Conservation (phyloP, 2,797 vertebrate genomes). For the Parambassis ranga region DNA sequence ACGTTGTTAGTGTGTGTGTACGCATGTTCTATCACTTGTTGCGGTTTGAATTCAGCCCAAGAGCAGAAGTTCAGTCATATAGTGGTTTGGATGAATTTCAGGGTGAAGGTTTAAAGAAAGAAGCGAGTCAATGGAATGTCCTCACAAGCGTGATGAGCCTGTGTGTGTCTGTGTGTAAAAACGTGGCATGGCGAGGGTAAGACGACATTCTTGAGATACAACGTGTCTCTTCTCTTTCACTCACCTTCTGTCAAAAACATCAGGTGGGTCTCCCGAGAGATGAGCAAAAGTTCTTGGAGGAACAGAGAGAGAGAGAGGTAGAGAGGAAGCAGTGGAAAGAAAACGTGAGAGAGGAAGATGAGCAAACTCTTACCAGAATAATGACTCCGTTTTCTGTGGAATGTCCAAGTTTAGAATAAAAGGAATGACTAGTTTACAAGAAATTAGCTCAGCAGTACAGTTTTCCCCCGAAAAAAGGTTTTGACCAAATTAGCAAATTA, state of each 20-base stretch:
- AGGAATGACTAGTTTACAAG: not conserved
- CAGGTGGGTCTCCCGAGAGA: conserved; percentile 65
- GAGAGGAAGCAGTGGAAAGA: not conserved
- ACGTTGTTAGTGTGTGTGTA: conserved; percentile 11
- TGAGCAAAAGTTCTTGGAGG: conserved; percentile 55
- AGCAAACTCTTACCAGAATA: conserved; percentile 54
- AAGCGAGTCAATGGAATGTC: conserved; percentile 18
- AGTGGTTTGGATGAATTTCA: conserved; percentile 40
- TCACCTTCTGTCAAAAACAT: conserved; percentile 73
- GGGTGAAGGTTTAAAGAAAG: conserved; percentile 22
- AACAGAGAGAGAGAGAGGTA: conserved; percentile 19
- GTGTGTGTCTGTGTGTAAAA: conserved; percentile 11
- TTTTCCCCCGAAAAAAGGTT: too few relatives aligned
- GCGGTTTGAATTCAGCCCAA: conserved; percentile 34
- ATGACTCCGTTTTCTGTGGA: conserved; percentile 21
- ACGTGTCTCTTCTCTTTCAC: conserved; percentile 52
- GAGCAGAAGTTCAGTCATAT: conserved; percentile 30
- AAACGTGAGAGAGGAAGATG: conserved; percentile 22
- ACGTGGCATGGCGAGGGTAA: conserved; percentile 46
- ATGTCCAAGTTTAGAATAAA: conserved; percentile 11
- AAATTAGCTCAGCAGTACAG: not conserved
- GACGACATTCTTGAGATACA: conserved; percentile 60
- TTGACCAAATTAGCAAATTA: conserved; percentile 6
- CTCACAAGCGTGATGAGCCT: conserved; percentile 1
- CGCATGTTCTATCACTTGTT: conserved; percentile 28